Conservation (phyloP, 1,140 invertebrate species). For the Nomia melanderi region DNA sequence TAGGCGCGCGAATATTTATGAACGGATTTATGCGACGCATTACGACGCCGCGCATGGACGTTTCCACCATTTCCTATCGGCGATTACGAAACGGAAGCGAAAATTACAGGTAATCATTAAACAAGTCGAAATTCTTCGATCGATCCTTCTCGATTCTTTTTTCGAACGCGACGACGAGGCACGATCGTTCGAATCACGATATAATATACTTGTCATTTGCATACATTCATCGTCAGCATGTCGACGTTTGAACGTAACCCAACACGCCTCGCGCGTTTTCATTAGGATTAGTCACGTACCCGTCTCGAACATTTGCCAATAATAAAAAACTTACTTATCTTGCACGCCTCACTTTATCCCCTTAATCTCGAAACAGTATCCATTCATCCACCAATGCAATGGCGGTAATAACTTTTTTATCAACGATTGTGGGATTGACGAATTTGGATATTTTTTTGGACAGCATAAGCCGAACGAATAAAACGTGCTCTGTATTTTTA, state of each 20-base stretch:
- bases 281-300: constrained; percentile 68
- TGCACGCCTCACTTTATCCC: constrained; percentile 66
- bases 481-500: no score
- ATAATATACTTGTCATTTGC: constrained; percentile 47
- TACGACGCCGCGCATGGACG: not conserved
- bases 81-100: no score
- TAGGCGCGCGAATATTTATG: not conserved
- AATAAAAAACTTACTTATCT: constrained; percentile 71
- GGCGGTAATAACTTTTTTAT: constrained; percentile 50
- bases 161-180: constrained; percentile 14
- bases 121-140: no score
- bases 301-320: constrained; percentile 64
- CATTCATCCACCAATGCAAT: constrained; percentile 50
- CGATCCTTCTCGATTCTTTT: not conserved
- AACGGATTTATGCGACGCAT: not conserved
- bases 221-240: constrained; percentile 47
- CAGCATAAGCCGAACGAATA: no score
- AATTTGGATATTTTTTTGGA: not conserved
- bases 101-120: no score
- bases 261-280: constrained; percentile 51
- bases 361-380: constrained; percentile 58
- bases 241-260: constrained; percentile 49
- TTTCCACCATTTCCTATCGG: not conserved
- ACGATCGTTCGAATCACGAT: constrained; percentile 46
- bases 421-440: not conserved